These are phyloP conservation scores for Thymelicus acteon DNA, from an alignment of 2,888 invertebrate genomes.

Conservation along the genomic window DNA sequence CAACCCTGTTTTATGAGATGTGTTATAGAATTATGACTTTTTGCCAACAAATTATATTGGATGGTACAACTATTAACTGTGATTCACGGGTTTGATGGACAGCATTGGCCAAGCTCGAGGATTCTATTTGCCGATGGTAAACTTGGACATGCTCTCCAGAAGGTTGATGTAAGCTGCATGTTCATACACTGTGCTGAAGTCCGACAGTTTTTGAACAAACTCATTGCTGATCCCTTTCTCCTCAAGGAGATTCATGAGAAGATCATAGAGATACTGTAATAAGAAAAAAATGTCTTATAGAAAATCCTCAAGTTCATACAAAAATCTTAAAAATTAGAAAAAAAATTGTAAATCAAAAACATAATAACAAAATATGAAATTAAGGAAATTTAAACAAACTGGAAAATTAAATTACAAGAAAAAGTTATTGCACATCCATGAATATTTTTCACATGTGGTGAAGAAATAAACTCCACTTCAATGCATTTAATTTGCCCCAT, in stretches of 20 bases:
- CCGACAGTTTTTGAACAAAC: slow-evolving; percentile 94
- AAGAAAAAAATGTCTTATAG: slow-evolving; percentile 7
- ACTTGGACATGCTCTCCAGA: slow-evolving; percentile 93
- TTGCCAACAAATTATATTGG: neutral
- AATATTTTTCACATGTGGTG: slow-evolving; percentile 57
- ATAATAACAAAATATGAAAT: neutral
- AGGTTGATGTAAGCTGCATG: slow-evolving; percentile 96
- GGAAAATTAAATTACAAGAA: slow-evolving; percentile 11
- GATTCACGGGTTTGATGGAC: slow-evolving; percentile 26
- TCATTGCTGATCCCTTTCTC: slow-evolving; percentile 98
- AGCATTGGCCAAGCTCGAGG: neutral
- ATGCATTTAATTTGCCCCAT: slow-evolving; percentile 68
- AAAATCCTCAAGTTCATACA: too few relatives aligned
- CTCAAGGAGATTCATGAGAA: slow-evolving; percentile 97
- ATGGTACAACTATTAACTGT: neutral
- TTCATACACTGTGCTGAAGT: slow-evolving; percentile 96
- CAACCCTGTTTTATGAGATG: too few relatives aligned
- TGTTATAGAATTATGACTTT: neutral
- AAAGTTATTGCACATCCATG: slow-evolving; percentile 61
- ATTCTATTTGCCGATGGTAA: slow-evolving; percentile 87
- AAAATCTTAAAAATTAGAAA: too few relatives aligned
- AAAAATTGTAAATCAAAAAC: too few relatives aligned
- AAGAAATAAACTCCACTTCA: slow-evolving; percentile 68
- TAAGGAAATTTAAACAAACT: neutral
- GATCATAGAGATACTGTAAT: slow-evolving; percentile 94